These are phyloP conservation scores for Trachelus tabidus DNA, from an alignment of 2,888 invertebrate species.

Conservation along the genomic window DNA sequence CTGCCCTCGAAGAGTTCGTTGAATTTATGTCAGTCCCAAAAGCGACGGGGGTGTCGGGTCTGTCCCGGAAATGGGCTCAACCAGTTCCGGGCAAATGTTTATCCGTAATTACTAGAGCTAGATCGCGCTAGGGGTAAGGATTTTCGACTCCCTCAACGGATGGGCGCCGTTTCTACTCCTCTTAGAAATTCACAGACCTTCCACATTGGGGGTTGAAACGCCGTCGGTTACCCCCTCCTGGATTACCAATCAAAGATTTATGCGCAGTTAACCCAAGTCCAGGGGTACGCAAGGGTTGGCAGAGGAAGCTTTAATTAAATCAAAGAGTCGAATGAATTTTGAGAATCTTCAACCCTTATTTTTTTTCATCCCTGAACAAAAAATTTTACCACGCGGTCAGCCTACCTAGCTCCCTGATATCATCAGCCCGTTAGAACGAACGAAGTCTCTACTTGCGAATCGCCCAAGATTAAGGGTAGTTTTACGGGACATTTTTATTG, in stretches of 20 bases:
- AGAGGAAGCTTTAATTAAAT: not conserved
- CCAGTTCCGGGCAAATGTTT: slow-evolving; percentile 54
- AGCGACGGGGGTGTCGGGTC: slow-evolving; percentile 40
- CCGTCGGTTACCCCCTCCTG: not conserved
- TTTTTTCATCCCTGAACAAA: not conserved
- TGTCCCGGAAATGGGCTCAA: slow-evolving; percentile 49
- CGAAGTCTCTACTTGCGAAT: not conserved
- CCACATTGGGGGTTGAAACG: not conserved
- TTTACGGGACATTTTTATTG: slow-evolving; percentile 45
- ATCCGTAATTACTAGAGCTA: slow-evolving; percentile 42
- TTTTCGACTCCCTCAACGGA: not conserved
- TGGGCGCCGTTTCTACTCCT: not conserved
- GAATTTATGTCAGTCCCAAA: slow-evolving; percentile 24
- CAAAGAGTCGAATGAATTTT: not conserved
- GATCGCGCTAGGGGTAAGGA: slow-evolving; percentile 1
- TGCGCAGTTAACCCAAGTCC: not conserved
- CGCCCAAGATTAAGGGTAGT: slow-evolving; percentile 22
- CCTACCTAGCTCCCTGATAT: not conserved
- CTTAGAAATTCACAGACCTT: not conserved
- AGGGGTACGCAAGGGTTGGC: not conserved
- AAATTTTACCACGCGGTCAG: not conserved
- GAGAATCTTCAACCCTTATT: not conserved
- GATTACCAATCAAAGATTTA: too few relatives aligned
- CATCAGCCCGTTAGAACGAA: not conserved
- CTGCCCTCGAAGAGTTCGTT: slow-evolving; percentile 23